Conservation (phyloP, 2,113 vertebrate genomes). For the Eubucco bourcierii region DNA sequence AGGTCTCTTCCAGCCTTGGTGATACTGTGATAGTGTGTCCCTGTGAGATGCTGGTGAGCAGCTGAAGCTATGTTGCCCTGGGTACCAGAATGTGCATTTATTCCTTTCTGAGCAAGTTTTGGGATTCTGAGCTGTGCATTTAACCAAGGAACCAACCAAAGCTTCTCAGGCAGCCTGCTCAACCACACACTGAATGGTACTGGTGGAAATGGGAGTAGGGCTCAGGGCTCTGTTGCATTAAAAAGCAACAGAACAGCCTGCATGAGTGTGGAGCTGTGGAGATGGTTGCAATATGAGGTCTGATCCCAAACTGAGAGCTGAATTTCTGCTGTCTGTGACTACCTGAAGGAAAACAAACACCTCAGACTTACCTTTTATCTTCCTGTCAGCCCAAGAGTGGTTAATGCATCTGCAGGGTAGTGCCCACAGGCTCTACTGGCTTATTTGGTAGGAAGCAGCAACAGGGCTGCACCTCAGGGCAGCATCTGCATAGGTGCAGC, state of each 20-base stretch:
- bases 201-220: rapidly evolving
- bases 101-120: background rate
- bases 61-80: background rate
- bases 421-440: rapidly evolving
- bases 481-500: background rate
- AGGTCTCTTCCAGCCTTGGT: no score
- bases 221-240: background rate
- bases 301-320: background rate
- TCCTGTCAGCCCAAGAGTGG: background rate
- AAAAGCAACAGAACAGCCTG: background rate
- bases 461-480: background rate
- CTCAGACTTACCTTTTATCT: background rate
- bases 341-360: background rate
- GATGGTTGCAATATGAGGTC: background rate
- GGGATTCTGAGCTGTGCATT: rapidly evolving
- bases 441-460: background rate
- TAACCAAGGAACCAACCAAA: background rate
- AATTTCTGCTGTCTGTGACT: background rate
- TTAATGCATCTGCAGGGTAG: rapidly evolving
- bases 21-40: no score
- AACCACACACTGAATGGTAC: no score
- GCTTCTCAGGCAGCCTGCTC: background rate
- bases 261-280: rapidly evolving
- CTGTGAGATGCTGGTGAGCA: rapidly evolving
- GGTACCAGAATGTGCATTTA: rapidly evolving